Evolutionary conservation across 2,888 invertebrate species (phyloP), one percentile per base, ranked within the genome.

Genomic region (Tipula vernalis): DNA sequence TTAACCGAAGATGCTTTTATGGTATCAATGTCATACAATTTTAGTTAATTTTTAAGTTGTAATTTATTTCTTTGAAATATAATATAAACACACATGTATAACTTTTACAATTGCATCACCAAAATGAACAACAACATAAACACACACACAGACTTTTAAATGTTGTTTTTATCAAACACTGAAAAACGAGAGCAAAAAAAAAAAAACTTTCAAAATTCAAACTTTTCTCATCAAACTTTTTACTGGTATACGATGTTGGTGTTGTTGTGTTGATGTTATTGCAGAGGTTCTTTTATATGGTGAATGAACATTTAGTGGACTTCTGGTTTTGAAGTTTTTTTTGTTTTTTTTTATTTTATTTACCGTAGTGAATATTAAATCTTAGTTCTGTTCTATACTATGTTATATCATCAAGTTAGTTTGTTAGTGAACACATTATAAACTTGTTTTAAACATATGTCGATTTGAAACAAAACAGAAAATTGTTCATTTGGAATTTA

Each of bases 161-260:
- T 71, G 71, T 71, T 71, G 10, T 71, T 71, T 71, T 71, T 71
- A 71, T 71, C 71, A 71, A 71, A 71, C 71, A 71, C 71, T 71
- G 28, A 71, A 71, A 71, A 28, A 71, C 15, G 51, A 15, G 15
- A 1, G 28, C 28, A 71, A 71, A 28, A 71, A 71, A 71, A 28
- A 28, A 6, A 71, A 71, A 71, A 71, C 71, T 71, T 71, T 71
- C 71, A 71, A 71, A 71, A 71, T 71, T 71, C 28, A 71, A 71
- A 71, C 71, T 71, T 71, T 71, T 71, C 71, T 71, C 71, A 71
- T 71, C 71, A 71, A 71, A 71, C 71, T 71, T 71, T 71, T 71
- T 71, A 71, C 71, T 71, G 71, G 71, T 18, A 28, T 8, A 4
- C n/a, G 28, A 28, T 28, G 28, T 71, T n/a, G 5, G 51, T 15